Evolutionary conservation across 2,888 invertebrate genomes (phyloP), one percentile per base, ranked within the genome.

Genomic region (Crepidodera aurea): DNA sequence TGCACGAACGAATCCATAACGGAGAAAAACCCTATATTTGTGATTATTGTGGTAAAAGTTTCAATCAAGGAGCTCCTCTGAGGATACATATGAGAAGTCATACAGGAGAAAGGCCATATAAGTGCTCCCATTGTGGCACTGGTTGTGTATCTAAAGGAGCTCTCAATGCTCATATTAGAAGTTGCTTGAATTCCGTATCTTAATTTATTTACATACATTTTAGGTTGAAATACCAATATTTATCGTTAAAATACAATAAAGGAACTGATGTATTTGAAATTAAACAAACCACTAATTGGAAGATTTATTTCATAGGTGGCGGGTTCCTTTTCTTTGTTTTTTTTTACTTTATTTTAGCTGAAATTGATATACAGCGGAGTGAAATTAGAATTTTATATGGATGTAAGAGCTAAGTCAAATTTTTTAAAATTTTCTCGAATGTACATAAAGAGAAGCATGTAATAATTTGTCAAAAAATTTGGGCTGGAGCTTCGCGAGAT

Each of bases 1-100:
- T 86, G 69, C 87, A 87, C 79, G 86, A 86, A 78, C 81, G 87
- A 40, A 85, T 86, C 51, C 87, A 87, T 78, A 85, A 84, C 0
- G 87, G 87, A 0, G 87, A 87, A 78, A 86, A 85, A 77, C 87
- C 87, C 32, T 85, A 86, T 78, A 82, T 84, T 62, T 87, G 87
- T 76, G 80, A 84, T 64, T 82, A 83, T 75, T 87, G 87, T 78
- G 85, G 85, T n/a, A 87, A 87, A 77, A 84, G 84, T 32, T 87
- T 87, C 80, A 84, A 83, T 55, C 87, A 87, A 78, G 82, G 85
- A 4, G 85, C 86, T 64, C 86, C 87, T 40, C 82, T 87, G 59
- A 84, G 85, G 69, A 85, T 87, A 63, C 87, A 88, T 77, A 83
- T 85, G 75, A 79, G 87, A 76, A 85, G 84, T 75, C 87, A 87